Evolutionary conservation across 2,888 invertebrate genomes (phyloP), one percentile per base, ranked within the genome.

Genomic region (Falcaria lacertinaria): DNA sequence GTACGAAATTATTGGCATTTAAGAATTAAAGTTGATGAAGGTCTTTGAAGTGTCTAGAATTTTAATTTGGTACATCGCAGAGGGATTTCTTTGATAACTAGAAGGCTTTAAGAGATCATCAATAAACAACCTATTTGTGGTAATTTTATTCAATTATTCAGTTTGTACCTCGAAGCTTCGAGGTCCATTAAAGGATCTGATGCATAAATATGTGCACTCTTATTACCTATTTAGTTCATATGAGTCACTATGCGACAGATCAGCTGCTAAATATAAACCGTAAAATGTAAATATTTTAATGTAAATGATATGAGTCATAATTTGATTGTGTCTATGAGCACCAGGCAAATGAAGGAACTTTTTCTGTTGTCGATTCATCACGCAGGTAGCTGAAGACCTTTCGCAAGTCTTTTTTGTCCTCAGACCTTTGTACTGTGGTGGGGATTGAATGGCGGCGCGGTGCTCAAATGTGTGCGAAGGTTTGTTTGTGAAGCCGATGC

Each of bases 381-480:
- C 65, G 77, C 85, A 87, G 87, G 87, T 87, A 87, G 84, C 69
- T 69, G 60, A 62, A 60, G 62, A 72, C 74, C 78, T 79, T 82
- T 80, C 54, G 76, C 65, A 64, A 69, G 49, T 48, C n/a, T 70
- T 84, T 81, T 85, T 84, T 82, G 67, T 67, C 54, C 55, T 41
- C 48, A 59, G 49, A 69, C 74, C 74, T 78, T 81, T 78, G 69
- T 76, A 50, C 43, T 39, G 48, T 41, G 50, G 52, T 50, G 56
- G 60, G 60, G 57, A 49, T 65, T 74, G 71, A 74, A 78, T 73
- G 71, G 66, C 61, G 54, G 52, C 54, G 46, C 49, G 47, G 52
- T 57, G 47, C 46, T 44, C 42, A 48, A 34, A 45, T 44, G 52
- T 55, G 61, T 50, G 52, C 45, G 59, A 59, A 62, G 59, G 56